Evolutionary conservation across 2,797 vertebrate species (phyloP).

Genomic region (Paramormyrops hopkinsi): DNA sequence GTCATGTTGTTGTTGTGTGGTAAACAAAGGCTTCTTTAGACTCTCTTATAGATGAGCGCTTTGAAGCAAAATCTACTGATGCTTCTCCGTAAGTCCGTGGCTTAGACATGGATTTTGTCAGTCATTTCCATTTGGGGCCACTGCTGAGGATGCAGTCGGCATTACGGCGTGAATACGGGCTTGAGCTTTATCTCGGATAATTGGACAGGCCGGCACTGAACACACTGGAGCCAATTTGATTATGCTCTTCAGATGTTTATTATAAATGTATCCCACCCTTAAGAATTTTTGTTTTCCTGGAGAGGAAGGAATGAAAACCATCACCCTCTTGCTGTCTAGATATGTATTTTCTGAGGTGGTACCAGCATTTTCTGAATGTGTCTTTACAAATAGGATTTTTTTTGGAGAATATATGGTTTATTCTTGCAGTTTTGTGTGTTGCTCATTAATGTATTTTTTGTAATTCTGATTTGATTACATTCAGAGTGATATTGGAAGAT

Average conservation of each 20-base stretch:
- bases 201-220: neutral
- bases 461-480: neutral
- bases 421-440: neutral
- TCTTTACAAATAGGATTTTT: neutral
- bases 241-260: conserved; percentile 13
- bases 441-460: neutral
- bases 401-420: neutral
- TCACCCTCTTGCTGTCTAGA: neutral
- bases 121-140: conserved; percentile 18
- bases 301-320: neutral
- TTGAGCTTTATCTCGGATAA: conserved; percentile 25
- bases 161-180: conserved; percentile 6
- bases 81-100: conserved; percentile 19
- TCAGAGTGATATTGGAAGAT: neutral
- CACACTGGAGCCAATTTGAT: neutral
- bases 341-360: neutral
- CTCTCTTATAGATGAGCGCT: neutral
- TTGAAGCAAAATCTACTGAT: conserved; percentile 15
- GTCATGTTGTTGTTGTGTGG: neutral
- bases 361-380: neutral
- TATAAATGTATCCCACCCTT: conserved; percentile 15
- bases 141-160: conserved; percentile 15
- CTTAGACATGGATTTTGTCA: conserved; percentile 29
- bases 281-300: conserved; percentile 7
- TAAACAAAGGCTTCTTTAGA: conserved; percentile 24